Conservation (phyloP, 2,797 vertebrate species). For the Capromys pilorides region DNA sequence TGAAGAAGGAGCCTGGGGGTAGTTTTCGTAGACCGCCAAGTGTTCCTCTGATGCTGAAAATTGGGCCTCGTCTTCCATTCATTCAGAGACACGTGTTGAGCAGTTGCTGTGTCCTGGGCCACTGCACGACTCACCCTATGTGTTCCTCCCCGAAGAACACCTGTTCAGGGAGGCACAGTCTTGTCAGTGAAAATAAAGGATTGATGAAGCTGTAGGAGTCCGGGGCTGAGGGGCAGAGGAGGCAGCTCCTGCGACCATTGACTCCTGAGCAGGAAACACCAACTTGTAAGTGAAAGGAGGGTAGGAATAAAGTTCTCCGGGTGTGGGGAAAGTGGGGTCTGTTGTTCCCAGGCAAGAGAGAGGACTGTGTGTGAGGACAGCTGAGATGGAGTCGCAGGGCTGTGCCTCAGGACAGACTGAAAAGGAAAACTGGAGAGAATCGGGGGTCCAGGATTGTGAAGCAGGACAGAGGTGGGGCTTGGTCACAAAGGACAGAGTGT, state of each 20-base stretch:
- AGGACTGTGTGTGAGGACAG: background rate
- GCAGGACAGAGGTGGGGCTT: background rate
- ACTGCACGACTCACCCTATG: no score
- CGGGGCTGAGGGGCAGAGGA: background rate
- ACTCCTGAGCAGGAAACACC: background rate
- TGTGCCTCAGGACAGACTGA: background rate
- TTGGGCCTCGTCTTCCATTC: background rate
- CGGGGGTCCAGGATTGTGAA: background rate
- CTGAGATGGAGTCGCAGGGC: background rate
- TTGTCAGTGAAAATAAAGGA: background rate
- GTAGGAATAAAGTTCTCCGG: background rate
- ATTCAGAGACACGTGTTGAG: background rate
- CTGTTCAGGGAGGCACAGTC: background rate
- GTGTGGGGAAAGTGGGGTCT: background rate
- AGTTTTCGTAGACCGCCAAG: background rate
- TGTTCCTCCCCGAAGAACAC: background rate
- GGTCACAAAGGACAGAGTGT: background rate
- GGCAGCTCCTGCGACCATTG: background rate
- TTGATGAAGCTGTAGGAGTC: accelerated
- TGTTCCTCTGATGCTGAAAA: background rate
- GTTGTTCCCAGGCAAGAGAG: background rate
- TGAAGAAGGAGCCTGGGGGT: background rate
- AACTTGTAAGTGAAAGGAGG: background rate
- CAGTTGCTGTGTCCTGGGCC: no score
- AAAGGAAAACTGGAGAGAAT: background rate